Base-by-base conservation (phyloP, 2,113 vertebrate species). In the Cryptotis parvus region DNA sequence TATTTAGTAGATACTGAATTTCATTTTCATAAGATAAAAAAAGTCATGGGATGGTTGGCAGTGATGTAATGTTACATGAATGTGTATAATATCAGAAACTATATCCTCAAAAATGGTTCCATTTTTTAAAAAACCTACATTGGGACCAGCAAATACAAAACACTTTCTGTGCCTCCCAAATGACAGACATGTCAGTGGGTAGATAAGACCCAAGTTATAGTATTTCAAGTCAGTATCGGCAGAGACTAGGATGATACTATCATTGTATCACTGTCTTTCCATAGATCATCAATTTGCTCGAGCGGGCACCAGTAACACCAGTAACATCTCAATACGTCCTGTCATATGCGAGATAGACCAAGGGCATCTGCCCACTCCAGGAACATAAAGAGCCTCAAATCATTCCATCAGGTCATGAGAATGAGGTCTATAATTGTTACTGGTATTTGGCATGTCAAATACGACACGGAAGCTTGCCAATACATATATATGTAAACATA, bases 71-170 rank as follows among this genome's bases (percentile, higher is more conserved):
- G 55, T n/a, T 41, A 74, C 7, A 15, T 31, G 43, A 68, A 66
- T 43, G 58, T 43, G 55, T 27, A 33, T 78, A 79, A 79, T 22
- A 79, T 55, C 68, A 45, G 35, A 55, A 31, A 73, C 41, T 52
- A 27, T 26, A 26, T 43, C 58, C 24, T 93, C 79, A 18, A 66
- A 89, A 93, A 66, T 55, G 35, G 31, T 78, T 73, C 79, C 33
- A 84, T 43, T 31, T 33, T 84, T 58, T n/a, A 7, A 69, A 83
- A 69, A 55, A 43, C 27, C 33, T 45, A 55, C 26, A 35, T 68
- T n/a, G 43, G 7, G 9, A 83, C 15, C 91, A 95, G 78, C 58
- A 93, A 93, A 85, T 81, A 81, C 35, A 76, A 55, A 78, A 69
- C 26, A 75, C 41, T 22, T 86, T 73, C 29, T 75, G 58, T 52